Evolutionary conservation across 2,888 invertebrate species (phyloP).

Genomic region (Lutraria lutraria): DNA sequence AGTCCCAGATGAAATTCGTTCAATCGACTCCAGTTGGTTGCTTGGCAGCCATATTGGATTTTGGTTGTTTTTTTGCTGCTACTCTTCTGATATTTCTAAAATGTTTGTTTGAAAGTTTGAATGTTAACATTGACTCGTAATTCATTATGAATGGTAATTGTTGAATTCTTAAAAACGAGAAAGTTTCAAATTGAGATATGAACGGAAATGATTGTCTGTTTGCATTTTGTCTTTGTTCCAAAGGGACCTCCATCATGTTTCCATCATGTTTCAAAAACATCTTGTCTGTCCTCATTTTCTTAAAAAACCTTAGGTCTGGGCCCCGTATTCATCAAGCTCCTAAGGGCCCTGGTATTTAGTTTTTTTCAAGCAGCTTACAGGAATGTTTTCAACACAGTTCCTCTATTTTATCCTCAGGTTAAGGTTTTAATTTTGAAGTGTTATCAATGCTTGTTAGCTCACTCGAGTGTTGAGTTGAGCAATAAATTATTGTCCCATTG

Average conservation of each 20-base stretch:
- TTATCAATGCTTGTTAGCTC: background rate
- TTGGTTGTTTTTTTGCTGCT: background rate
- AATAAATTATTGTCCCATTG: background rate
- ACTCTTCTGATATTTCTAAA: background rate
- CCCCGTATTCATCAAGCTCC: too few species aligned
- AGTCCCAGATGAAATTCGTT: background rate
- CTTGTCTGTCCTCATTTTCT: too few species aligned
- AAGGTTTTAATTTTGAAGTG: background rate
- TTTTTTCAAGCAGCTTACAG: too few species aligned
- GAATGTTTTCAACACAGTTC: too few species aligned
- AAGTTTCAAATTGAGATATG: too few species aligned
- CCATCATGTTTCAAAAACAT: too few species aligned
- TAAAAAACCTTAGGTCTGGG: too few species aligned
- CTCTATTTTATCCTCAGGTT: background rate
- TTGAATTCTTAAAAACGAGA: background rate
- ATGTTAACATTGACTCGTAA: background rate
- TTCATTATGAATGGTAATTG: background rate
- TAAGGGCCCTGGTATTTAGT: too few species aligned
- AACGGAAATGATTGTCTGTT: too few species aligned
- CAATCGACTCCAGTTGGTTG: background rate
- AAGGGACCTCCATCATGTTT: too few species aligned
- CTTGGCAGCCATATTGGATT: background rate
- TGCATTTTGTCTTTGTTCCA: too few species aligned
- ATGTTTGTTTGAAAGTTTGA: background rate
- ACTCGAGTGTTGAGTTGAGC: background rate